These are phyloP conservation scores for Drosophila borealis DNA, from an alignment of 2,888 invertebrate species.

Conservation along the genomic window DNA sequence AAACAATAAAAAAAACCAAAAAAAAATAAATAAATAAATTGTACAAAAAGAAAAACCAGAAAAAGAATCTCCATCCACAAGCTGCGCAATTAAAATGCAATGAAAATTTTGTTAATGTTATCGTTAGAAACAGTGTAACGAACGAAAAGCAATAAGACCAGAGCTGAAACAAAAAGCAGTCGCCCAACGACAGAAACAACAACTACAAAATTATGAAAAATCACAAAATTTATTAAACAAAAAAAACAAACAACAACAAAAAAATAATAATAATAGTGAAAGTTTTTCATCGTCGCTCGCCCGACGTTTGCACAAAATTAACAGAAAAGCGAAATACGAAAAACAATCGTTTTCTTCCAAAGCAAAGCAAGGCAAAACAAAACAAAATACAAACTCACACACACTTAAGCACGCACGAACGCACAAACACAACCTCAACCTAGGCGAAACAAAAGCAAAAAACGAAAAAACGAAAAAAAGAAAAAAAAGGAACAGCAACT, in stretches of 20 bases:
- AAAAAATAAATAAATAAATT: constrained; percentile 17
- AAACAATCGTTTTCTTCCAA: constrained; percentile 51
- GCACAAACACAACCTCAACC: constrained; percentile 3
- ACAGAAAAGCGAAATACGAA: constrained; percentile 71
- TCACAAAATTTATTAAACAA: constrained; percentile 79
- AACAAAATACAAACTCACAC: constrained; percentile 13
- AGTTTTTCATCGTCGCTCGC: constrained; percentile 68
- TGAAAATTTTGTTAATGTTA: constrained; percentile 59
- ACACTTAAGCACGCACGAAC: constrained; percentile 6
- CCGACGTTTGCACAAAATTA: constrained; percentile 76
- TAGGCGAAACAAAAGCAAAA: constrained; percentile 33
- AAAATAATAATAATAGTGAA: constrained; percentile 77
- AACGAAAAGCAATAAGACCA: constrained; percentile 5
- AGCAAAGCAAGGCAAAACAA: constrained; percentile 26
- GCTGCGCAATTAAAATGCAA: constrained; percentile 65
- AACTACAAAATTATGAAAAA: constrained; percentile 75
- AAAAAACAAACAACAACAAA: constrained; percentile 30
- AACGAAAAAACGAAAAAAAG: constrained; percentile 10
- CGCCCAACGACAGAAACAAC: constrained; percentile 34
- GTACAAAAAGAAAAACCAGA: constrained; percentile 14
- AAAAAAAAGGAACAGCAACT: constrained; percentile 14
- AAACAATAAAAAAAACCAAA: constrained; percentile 17
- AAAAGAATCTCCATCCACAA: constrained; percentile 18
- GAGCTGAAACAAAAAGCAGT: constrained; percentile 49
- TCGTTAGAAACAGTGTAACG: constrained; percentile 49